phyloP scores from a whole-genome alignment of 2,888 invertebrate species.

The Eucera pruinosa region DNA sequence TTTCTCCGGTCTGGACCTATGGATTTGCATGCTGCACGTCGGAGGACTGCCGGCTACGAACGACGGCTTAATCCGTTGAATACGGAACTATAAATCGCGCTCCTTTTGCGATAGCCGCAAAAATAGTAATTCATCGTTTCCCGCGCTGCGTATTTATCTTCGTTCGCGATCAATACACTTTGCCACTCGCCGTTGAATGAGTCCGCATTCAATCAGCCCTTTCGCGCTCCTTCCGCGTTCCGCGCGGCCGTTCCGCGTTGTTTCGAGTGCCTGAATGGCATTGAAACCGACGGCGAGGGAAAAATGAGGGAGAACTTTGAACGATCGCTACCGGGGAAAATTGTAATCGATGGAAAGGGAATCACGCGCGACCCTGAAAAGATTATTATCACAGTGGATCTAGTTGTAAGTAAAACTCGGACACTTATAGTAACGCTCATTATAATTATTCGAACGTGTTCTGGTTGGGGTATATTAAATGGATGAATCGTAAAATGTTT shows the following conservation, averaged over 20 bases:
- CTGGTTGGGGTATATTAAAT: no score
- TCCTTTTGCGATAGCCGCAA: slow-evolving; percentile 32
- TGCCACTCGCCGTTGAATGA: slow-evolving; percentile 47
- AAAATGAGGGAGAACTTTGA: neutral
- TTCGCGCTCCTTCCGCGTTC: slow-evolving; percentile 49
- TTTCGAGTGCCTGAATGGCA: slow-evolving; percentile 19
- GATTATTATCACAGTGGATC: no score
- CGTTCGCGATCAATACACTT: slow-evolving; percentile 56
- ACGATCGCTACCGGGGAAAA: neutral
- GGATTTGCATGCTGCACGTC: slow-evolving; percentile 35
- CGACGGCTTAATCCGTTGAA: slow-evolving; percentile 59
- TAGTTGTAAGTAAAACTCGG: no score
- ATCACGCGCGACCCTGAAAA: no score
- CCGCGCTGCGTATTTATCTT: slow-evolving; percentile 47
- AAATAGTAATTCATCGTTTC: slow-evolving; percentile 52
- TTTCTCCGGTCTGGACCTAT: slow-evolving; percentile 22
- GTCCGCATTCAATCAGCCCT: slow-evolving; percentile 47
- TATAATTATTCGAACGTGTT: no score
- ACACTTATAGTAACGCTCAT: no score
- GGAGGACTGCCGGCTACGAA: slow-evolving; percentile 21
- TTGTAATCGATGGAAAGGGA: neutral
- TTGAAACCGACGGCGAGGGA: neutral
- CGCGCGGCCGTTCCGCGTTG: slow-evolving; percentile 14
- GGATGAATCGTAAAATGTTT: no score
- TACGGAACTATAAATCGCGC: slow-evolving; percentile 50